These are phyloP conservation scores for Pseudoatta argentina DNA, from an alignment of 1,140 invertebrate species.

Conservation along the genomic window DNA sequence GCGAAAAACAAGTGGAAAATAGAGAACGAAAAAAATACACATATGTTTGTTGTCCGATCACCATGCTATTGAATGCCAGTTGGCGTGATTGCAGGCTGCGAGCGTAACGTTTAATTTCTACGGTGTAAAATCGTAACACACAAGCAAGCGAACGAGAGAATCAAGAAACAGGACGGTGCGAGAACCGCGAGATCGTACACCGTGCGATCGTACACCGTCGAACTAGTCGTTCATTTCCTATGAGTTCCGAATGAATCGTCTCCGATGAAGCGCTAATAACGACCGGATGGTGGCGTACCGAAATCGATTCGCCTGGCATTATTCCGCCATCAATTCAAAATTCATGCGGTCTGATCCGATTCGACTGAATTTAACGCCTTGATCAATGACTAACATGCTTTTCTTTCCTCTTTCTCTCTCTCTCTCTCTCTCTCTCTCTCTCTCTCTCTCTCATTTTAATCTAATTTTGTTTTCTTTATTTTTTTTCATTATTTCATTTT, in stretches of 20 bases:
- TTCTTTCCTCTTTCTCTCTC: not conserved
- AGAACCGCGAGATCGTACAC: not conserved
- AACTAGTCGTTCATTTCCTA: constrained; percentile 4
- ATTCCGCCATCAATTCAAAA: constrained; percentile 26
- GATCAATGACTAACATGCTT: not conserved
- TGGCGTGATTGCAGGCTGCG: constrained; percentile 21
- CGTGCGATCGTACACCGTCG: not conserved
- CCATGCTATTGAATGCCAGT: not conserved
- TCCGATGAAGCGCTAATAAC: constrained; percentile 23
- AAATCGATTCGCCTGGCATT: constrained; percentile 7
- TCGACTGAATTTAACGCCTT: constrained; percentile 24
- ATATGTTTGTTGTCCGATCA: not conserved
- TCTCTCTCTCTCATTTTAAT: too few species aligned
- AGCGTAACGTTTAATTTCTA: not conserved
- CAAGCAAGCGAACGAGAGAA: not conserved
- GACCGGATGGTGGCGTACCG: not conserved
- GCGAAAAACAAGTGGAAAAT: not conserved
- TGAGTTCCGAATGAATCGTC: constrained; percentile 28
- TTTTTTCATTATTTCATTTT: too few species aligned
- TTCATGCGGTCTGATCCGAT: constrained; percentile 7
- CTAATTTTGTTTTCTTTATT: too few species aligned
- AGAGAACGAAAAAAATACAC: not conserved
- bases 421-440: not conserved
- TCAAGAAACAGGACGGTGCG: not conserved
- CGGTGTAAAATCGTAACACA: constrained; percentile 36